Evolutionary conservation across 1,140 invertebrate species (phyloP), one percentile per base, ranked within the genome.

Genomic region (Cotesia typhae): DNA sequence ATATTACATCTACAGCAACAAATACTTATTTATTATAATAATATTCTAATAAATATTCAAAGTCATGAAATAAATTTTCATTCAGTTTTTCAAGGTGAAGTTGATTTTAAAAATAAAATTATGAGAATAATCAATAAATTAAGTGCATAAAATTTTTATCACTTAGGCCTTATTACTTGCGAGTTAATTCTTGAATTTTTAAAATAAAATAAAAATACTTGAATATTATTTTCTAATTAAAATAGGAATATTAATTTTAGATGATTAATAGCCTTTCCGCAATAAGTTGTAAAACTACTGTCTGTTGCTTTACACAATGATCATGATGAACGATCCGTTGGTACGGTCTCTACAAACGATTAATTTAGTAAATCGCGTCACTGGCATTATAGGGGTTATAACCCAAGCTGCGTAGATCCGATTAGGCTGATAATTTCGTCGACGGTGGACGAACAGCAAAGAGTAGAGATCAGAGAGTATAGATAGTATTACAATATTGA

Each of bases 331-430:
- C 74, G 73, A 76, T 66, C 65, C 69, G 41, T 68, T 75, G 70
- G 57, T 20, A 60, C 75, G 68, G 73, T 76, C 75, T 69, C 71
- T 67, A 71, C 71, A 61, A 75, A 74, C 67, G 72, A 78, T 78
- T 77, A 78, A 78, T 78, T 77, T 71, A 47, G 61, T 63, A 60
- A 69, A 75, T 69, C 17, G 66, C 17, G 55, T 53, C 61, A 35
- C 57, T 60, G 72, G 74, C 64, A 70, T 75, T 71, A 59, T 64
- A 38, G 41, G 28, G 57, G 55, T 55, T 41, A 59, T 17, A 20
- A 28, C 17, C 41, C 57, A 59, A 28, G 57, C 57, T 68, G 59
- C 69, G 41, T 65, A 66, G 76, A 77, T 72, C 70, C 74, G 71
- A 75, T 77, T 78, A 77, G 57, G 57, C 17, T 59, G 57, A 59